These are phyloP conservation scores for Mechanitis mazaeus DNA, from an alignment of 2,888 invertebrate genomes.

Conservation along the genomic window DNA sequence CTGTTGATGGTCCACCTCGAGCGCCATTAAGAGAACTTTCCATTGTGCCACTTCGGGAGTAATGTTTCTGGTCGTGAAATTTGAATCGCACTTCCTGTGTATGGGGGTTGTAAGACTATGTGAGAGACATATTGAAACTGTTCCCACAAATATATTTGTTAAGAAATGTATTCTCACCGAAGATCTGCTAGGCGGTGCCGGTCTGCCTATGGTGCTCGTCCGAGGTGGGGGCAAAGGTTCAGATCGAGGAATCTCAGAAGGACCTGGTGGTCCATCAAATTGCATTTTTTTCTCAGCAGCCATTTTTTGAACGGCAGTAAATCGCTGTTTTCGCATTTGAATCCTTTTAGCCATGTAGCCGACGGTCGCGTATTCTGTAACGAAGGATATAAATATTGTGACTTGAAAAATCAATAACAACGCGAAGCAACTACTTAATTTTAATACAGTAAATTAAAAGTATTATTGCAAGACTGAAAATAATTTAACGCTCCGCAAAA, in stretches of 20 bases:
- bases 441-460: too few species aligned
- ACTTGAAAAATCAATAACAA: slow-evolving; percentile 9
- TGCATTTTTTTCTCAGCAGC: slow-evolving; percentile 92
- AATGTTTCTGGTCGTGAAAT: slow-evolving; percentile 94
- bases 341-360: slow-evolving; percentile 98
- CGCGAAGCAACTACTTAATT: slow-evolving; percentile 27
- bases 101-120: slow-evolving; percentile 37
- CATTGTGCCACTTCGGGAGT: slow-evolving; percentile 91
- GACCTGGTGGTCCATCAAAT: slow-evolving; percentile 83
- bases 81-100: slow-evolving; percentile 94
- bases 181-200: slow-evolving; percentile 63
- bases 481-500: slow-evolving; percentile 7
- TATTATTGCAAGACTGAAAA: neutral
- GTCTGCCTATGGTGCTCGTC: slow-evolving; percentile 80
- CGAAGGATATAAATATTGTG: slow-evolving; percentile 20
- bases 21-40: slow-evolving; percentile 93
- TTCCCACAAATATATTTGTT: slow-evolving; percentile 10
- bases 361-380: slow-evolving; percentile 96
- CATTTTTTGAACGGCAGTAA: slow-evolving; percentile 91
- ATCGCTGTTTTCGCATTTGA: slow-evolving; percentile 95
- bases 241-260: slow-evolving; percentile 62
- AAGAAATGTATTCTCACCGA: slow-evolving; percentile 43
- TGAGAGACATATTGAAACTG: slow-evolving; percentile 22
- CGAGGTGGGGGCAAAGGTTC: slow-evolving; percentile 78
- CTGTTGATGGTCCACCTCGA: slow-evolving; percentile 62